phyloP scores from a whole-genome alignment of 1,140 invertebrate species.

The Eueides isabella region DNA sequence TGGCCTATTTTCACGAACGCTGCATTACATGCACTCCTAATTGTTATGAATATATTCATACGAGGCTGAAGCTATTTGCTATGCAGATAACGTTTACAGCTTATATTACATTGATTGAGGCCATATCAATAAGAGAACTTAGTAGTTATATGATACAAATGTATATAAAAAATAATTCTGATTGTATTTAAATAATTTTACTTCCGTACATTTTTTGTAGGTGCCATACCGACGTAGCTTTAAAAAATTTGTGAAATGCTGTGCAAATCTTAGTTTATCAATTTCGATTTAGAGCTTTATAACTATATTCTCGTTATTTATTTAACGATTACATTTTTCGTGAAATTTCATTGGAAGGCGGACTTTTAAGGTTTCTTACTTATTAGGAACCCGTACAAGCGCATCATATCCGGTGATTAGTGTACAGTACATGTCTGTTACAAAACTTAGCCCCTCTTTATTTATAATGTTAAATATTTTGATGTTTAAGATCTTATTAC shows the following conservation, averaged over 20 bases:
- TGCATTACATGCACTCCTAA: neutral
- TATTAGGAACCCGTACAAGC: conserved; percentile 36
- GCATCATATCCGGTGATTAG: conserved; percentile 23
- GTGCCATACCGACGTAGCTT: neutral
- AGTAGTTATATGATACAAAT: neutral
- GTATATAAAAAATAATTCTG: neutral
- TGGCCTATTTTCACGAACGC: neutral
- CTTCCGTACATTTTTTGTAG: neutral
- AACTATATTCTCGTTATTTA: no score
- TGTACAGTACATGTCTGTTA: conserved; percentile 15
- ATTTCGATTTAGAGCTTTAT: no score
- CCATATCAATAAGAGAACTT: conserved; percentile 28
- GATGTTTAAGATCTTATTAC: no score
- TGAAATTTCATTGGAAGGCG: conserved; percentile 14
- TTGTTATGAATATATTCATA: conserved; percentile 28
- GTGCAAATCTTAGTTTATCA: neutral
- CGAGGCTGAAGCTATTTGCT: conserved; percentile 30
- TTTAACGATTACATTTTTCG: neutral
- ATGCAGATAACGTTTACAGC: conserved; percentile 32
- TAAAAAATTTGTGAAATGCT: neutral
- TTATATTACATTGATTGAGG: conserved; percentile 24
- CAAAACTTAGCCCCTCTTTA: conserved; percentile 17
- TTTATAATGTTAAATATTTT: neutral
- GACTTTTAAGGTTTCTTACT: conserved; percentile 37
- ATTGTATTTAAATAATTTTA: neutral